Evolutionary conservation across 2,113 vertebrate genomes (phyloP).

Genomic region (Zapus hudsonius): DNA sequence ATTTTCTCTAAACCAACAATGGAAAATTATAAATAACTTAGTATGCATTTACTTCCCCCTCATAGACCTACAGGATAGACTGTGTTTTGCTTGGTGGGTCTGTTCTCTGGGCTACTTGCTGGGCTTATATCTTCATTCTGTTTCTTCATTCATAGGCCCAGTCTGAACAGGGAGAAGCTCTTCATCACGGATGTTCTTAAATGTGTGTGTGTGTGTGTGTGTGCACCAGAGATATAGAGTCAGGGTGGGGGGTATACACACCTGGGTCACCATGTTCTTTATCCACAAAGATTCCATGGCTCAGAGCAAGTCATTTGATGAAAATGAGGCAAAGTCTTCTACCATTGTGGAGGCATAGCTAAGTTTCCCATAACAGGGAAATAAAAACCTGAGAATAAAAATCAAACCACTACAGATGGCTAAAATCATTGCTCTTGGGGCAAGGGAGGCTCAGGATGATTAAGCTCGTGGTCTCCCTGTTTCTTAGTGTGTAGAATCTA

Average conservation of each 20-base stretch:
- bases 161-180: not conserved
- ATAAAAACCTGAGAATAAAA: not conserved
- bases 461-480: rapidly evolving
- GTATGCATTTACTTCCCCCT: not conserved
- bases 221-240: no score
- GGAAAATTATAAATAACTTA: not conserved
- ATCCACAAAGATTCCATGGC: not conserved
- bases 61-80: rapidly evolving
- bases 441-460: not conserved
- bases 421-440: not conserved
- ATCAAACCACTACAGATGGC: not conserved
- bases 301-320: not conserved
- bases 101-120: not conserved
- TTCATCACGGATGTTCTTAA: not conserved
- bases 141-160: not conserved
- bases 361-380: not conserved
- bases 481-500: not conserved
- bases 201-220: no score
- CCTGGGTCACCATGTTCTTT: not conserved
- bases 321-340: not conserved
- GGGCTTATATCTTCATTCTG: not conserved
- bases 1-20: not conserved
- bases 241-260: no score
- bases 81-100: not conserved
- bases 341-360: not conserved